Base-by-base conservation (phyloP, 2,888 invertebrate species). In the Nomada fabriciana region DNA sequence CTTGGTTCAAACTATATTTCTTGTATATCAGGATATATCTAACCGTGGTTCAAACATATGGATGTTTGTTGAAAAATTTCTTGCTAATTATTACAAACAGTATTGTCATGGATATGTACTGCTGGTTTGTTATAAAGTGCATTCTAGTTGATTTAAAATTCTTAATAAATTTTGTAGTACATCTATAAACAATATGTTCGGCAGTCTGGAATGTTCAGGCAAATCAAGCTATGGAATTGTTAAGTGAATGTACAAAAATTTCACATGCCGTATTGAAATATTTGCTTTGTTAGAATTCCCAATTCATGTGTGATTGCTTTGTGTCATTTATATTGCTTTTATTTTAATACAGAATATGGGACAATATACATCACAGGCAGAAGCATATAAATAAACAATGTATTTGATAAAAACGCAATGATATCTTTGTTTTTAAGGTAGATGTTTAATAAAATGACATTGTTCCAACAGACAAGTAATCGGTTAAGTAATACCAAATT, bases 201-300 rank as follows among this genome's bases (percentile, higher is more conserved):
- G 78, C 65, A 73, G 85, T 88, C 79, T 65, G 76, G 86, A 86
- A 71, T 82, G 86, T 85, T 84, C 79, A 65, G 74, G 76, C 61
- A 80, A 88, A 84, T 50, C 71, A 83, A 86, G 63, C 77, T 84
- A 84, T 88, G 85, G 82, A 89, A 89, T 90, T 88, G 86, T 90
- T 89, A 87, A 77, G 86, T 84, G 82, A 86, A 82, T 85, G 83
- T 86, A 84, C 87, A 77, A 78, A 84, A 43, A 43, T 53, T 20
- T 20, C 53, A 20, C 82, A 87, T 78, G 81, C 87, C 77, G 83
- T 85, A 88, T 87, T 86, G 81, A 90, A 89, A 90, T 91, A 91
- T 91, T 91, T 87, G 91, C 91, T 92, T 92, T 91, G 87, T 91
- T 92, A 92, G 91, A 85, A 88, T 88, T 88, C 86, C 87, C 88